Evolutionary conservation across 1,140 invertebrate species (phyloP).

Genomic region (Thaumetopoea pityocampa): DNA sequence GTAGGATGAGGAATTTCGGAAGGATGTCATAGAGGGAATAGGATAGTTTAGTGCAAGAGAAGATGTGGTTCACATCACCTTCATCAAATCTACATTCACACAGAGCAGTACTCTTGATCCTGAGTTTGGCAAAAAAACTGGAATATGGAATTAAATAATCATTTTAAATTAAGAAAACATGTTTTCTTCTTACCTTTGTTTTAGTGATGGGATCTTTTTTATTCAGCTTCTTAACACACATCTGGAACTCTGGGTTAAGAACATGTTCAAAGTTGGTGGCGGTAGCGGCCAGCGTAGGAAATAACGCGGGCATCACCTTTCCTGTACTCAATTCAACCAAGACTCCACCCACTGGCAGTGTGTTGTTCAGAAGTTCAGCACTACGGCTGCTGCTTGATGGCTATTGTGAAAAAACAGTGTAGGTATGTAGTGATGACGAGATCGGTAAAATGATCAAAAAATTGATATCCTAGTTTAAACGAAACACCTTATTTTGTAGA

Average conservation of each 20-base stretch:
- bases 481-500: too few relatives aligned
- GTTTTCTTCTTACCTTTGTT: slow-evolving; percentile 40
- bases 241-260: slow-evolving; percentile 37
- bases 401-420: slow-evolving; percentile 23
- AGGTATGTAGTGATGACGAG: neutral
- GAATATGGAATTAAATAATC: too few relatives aligned
- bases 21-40: too few relatives aligned
- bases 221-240: slow-evolving; percentile 60
- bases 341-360: slow-evolving; percentile 25
- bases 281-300: slow-evolving; percentile 37
- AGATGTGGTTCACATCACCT: too few relatives aligned
- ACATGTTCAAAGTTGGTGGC: slow-evolving; percentile 29
- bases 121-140: too few relatives aligned
- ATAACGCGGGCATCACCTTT: slow-evolving; percentile 36
- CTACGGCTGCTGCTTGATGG: slow-evolving; percentile 62
- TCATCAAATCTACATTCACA: too few relatives aligned
- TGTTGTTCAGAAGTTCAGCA: slow-evolving; percentile 42
- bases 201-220: slow-evolving; percentile 66
- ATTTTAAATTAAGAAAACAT: slow-evolving; percentile 1
- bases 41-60: too few relatives aligned
- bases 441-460: neutral
- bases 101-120: too few relatives aligned
- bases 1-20: too few relatives aligned
- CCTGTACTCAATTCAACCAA: slow-evolving; percentile 21
- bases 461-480: too few relatives aligned